Base-by-base conservation (phyloP, 2,797 vertebrate species). In the Meriones psammophilus region DNA sequence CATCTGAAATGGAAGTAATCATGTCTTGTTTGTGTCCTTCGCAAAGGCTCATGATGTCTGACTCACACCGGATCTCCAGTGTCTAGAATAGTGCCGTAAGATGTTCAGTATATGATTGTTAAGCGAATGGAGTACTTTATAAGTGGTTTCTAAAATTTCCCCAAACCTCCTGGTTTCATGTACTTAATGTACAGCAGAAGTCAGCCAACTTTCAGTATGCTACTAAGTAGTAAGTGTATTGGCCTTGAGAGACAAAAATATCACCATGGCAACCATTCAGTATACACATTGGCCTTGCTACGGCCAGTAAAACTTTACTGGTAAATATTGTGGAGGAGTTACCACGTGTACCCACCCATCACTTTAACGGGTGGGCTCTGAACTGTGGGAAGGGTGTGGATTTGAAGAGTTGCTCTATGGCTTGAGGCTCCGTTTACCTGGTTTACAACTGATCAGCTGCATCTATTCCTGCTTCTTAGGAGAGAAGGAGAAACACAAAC, bases 161-260 rank as follows among this genome's bases (percentile, higher is more conserved):
- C 68, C 78, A 54, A 69, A 64, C 30, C 28, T 73, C 30, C 30
- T 94, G 89, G 0, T 96, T 96, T 87, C 6, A 18, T 74, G 36
- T 93, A 79, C 39, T 93, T 92, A 90, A 39, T 73, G 8, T 77
- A 84, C 62, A 97, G 22, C 39, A 77, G 33, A 73, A 17, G 9
- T 88, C 36, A 88, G 24, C n/a, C 92, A 68, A 92, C 77, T 80
- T 96, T 92, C 33, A 94, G 0, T 84, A 92, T 91, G 36, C 8
- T 39, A 4, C 54, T 86, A 68, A 79, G 69, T 54, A 83, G 62
- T 46, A 60, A 92, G 62, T 54, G 46, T 94, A 89, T 88, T 92
- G 87, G 69, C 28, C 46, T 64, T 62, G 8, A 14, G 28, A 24
- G 10, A 18, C 18, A 71, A 79, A 50, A 89, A 28, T 54, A 73